Percentiles rank a stretch among this genome's conserved stretches.
These are phyloP conservation scores for Acanthisitta chloris DNA, from an alignment of 2,113 vertebrate genomes.

Conservation along the genomic window DNA sequence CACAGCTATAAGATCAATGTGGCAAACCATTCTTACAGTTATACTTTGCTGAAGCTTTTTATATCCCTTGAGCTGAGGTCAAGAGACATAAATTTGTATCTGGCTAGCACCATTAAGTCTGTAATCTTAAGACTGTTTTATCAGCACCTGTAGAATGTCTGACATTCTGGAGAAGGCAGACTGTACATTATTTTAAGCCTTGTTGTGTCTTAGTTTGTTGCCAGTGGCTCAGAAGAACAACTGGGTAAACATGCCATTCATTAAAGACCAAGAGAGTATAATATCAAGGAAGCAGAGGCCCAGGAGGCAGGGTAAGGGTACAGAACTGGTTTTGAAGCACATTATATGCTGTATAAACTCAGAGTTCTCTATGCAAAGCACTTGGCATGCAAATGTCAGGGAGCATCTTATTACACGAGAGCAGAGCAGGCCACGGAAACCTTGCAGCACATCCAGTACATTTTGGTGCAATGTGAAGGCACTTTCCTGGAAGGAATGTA, in stretches of 20 bases:
- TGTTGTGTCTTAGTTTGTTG: not conserved
- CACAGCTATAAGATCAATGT: not conserved
- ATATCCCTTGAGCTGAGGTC: not conserved
- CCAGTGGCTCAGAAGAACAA: not conserved
- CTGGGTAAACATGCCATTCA: not conserved
- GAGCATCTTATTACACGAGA: not conserved
- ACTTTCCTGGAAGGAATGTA: not conserved
- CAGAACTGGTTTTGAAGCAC: not conserved
- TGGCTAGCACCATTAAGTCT: not conserved
- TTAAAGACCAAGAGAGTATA: not conserved
- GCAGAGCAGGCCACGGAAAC: not conserved
- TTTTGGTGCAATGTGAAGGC: not conserved
- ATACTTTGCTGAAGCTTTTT: not conserved
- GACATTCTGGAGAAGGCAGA: not conserved
- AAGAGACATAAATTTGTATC: not conserved
- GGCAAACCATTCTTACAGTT: not conserved
- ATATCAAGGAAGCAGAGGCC: not conserved
- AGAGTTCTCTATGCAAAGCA: not conserved
- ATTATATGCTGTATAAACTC: not conserved
- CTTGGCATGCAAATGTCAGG: not conserved
- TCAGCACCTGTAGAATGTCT: not conserved
- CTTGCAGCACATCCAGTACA: not conserved
- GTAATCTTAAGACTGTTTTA: not conserved
- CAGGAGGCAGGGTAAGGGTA: not conserved
- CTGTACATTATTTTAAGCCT: not conserved